phyloP scores from a whole-genome alignment of 2,888 invertebrate genomes.

The Nematopogon swammerdamellus region DNA sequence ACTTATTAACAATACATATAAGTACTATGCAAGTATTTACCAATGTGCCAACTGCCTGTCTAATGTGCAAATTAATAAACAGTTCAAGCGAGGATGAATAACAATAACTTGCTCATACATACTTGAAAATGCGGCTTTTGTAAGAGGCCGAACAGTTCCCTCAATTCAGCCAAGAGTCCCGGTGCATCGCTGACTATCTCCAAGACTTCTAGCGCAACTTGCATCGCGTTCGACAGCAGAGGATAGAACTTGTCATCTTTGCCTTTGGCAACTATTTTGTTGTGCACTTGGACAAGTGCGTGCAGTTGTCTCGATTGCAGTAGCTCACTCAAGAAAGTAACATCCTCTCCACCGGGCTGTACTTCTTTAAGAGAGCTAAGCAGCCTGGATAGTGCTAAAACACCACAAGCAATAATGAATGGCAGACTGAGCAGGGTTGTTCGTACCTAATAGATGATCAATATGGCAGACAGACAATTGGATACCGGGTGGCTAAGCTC shows the following conservation, averaged over 20 bases:
- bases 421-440: background rate
- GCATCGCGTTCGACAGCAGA: conserved; percentile 80
- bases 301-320: conserved; percentile 85
- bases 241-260: conserved; percentile 84
- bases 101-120: conserved; percentile 15
- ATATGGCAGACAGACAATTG: background rate
- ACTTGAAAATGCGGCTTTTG: conserved; percentile 89
- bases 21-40: too few relatives aligned
- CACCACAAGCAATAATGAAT: too few relatives aligned
- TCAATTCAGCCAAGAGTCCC: conserved; percentile 69
- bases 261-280: conserved; percentile 80
- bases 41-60: too few relatives aligned
- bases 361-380: conserved; percentile 81
- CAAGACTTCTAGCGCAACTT: conserved; percentile 76
- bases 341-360: conserved; percentile 78
- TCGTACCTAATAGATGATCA: background rate
- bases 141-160: conserved; percentile 75
- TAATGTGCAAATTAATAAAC: too few relatives aligned
- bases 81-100: too few relatives aligned
- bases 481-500: too few relatives aligned
- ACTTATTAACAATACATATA: too few relatives aligned
- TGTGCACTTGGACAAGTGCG: conserved; percentile 88
- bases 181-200: conserved; percentile 62
- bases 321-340: conserved; percentile 79
- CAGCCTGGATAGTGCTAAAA: conserved; percentile 74